Base-by-base conservation (phyloP, 2,888 invertebrate species). In the Lutraria lutraria region DNA sequence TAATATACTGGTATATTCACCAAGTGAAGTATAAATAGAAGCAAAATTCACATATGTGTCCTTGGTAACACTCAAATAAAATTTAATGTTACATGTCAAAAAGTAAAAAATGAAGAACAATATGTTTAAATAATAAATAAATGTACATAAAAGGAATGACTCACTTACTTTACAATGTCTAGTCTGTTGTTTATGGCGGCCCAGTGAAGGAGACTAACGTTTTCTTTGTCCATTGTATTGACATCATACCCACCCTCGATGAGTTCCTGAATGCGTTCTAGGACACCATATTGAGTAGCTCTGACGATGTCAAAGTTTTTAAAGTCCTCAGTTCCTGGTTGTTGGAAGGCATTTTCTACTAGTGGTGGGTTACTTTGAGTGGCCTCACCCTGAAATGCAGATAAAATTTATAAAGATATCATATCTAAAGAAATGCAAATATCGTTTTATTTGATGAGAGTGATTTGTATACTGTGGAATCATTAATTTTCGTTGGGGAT, bases 171-270 rank as follows among this genome's bases (percentile, higher is more conserved):
- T 88, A 99, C 98, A 94, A 99, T 98, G 95, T 99, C 99, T 93
- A 98, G 97, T 88, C 99, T 97, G 97, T 99, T 99, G 97, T 99
- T 99, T 96, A 99, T 99, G 29, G 99, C 98, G 63, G 99, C 99
- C 99, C 99, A 99, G 97, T 99, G 99, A n/a, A 99, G 97, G 84
- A 99, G 97, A 2, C 99, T 99, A 87, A 99, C 99, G 83, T 99
- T 99, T 97, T 99, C 99, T 93, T 97, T 97, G 97, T 99, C 99
- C 81, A 99, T 98, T 96, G 98, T 98, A 97, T 99, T 99, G 21
- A 99, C 99, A 97, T 99, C 98, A 91, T 92, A 94, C 0, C 99
- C 99, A 68, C 98, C 98, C 95, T 99, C 99, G 8, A 99, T 97
- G 54, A 99, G 97, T 96, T 99, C 98, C 93, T 96, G 94, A 88